Base-by-base conservation (phyloP, 1,140 invertebrate genomes). In the Drosophila teissieri region DNA sequence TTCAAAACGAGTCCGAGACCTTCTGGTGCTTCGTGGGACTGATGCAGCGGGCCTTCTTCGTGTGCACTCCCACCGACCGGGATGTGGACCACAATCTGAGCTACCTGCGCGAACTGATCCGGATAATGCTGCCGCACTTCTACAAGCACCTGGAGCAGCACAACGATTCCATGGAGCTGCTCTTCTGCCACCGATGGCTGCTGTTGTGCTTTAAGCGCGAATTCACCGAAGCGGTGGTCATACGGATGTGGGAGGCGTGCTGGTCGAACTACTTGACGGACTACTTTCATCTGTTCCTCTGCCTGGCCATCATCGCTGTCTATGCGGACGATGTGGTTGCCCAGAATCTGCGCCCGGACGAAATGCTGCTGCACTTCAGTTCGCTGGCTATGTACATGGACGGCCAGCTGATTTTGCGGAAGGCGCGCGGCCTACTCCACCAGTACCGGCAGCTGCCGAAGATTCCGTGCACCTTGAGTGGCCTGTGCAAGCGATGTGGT, bases 361-460 rank as follows among this genome's bases (percentile, higher is more conserved):
- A 99, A 92, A 98, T 98, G 95, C 93, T 99, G 19, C 93, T 98
- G 15, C 96, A 98, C 92, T 99, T 99, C 91, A 98, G 97, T 88
- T 98, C 97, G 14, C 93, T 99, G 49, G 97, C 98, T 22, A 98
- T 98, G 96, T 98, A 98, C 90, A 99, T 99, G 98, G 97, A 98
- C 92, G 98, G 97, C 0, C 95, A 96, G 42, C 92, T 98, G 14
- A 97, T 99, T 39, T 93, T 98, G 8, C 94, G 97, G 72, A 99
- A 99, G 94, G 98, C 98, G 2, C 94, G 98, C 37, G 98, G 98
- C 31, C 93, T 99, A 4, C 93, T 99, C 0, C 95, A 98, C 92
- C 96, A 98, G 92, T 99, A 98, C 92, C 94, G 97, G 40, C 95
- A 96, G 85, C 93, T 97, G 60, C 94, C 96, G 11, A 94, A 95